Evolutionary conservation across 2,888 invertebrate species (phyloP).

Genomic region (Lepidocyrtinus sp.): DNA sequence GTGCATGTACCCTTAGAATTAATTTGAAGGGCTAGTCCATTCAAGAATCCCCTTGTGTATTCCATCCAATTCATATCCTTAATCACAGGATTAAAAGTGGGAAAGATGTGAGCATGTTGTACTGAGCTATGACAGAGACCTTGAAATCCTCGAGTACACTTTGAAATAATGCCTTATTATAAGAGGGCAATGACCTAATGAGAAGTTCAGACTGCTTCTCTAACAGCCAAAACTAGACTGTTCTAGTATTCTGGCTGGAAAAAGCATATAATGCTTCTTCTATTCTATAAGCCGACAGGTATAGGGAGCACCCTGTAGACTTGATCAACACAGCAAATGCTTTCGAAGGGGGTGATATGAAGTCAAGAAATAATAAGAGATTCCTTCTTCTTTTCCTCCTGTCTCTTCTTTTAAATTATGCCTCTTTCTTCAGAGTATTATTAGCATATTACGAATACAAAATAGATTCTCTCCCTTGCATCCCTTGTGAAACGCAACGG

Average conservation of each 20-base stretch:
- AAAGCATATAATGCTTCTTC: slow-evolving; percentile 49
- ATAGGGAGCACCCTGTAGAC: slow-evolving; percentile 41
- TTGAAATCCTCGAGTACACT: slow-evolving; percentile 58
- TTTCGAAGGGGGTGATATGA: slow-evolving; percentile 9
- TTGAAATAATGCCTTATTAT: slow-evolving; percentile 36
- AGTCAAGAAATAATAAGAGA: not conserved
- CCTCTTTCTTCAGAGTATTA: slow-evolving; percentile 7
- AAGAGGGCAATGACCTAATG: slow-evolving; percentile 54
- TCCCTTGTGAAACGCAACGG: too few species aligned
- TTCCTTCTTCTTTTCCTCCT: not conserved
- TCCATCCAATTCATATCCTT: not conserved
- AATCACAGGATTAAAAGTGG: not conserved
- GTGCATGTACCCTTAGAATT: not conserved
- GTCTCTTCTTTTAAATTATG: slow-evolving; percentile 1
- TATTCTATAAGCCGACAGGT: slow-evolving; percentile 35
- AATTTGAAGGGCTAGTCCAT: not conserved
- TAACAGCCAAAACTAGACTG: not conserved
- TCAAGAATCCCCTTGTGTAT: not conserved
- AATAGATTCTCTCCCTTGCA: not conserved
- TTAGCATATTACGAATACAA: slow-evolving; percentile 11
- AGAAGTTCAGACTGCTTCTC: slow-evolving; percentile 6
- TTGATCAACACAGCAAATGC: not conserved
- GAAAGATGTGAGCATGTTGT: not conserved
- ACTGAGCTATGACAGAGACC: slow-evolving; percentile 52
- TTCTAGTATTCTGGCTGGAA: slow-evolving; percentile 24